Conservation (phyloP, 2,797 vertebrate genomes). For the Argyrosomus regius region DNA sequence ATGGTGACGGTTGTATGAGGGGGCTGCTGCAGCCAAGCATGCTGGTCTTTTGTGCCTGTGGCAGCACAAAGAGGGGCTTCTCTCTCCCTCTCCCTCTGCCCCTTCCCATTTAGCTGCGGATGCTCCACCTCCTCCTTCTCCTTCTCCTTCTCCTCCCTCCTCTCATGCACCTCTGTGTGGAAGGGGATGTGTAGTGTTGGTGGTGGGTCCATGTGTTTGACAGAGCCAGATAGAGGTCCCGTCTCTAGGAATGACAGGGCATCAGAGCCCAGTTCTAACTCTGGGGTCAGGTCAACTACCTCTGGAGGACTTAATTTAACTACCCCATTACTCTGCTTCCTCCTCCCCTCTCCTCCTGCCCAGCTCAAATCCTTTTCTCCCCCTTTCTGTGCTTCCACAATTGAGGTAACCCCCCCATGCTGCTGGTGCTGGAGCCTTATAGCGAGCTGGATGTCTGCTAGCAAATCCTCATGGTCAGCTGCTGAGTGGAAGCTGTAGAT, state of each 20-base stretch:
- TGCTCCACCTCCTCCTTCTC: constrained; percentile 32
- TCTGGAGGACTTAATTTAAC: constrained; percentile 75
- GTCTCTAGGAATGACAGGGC: constrained; percentile 81
- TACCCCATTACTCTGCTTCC: constrained; percentile 78
- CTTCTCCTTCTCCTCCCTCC: constrained; percentile 22
- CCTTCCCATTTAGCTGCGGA: constrained; percentile 37
- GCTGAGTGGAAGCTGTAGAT: constrained; percentile 99
- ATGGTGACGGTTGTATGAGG: constrained; percentile 63
- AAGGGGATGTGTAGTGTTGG: constrained; percentile 41
- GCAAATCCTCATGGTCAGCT: constrained; percentile 95
- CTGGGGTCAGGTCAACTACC: constrained; percentile 78
- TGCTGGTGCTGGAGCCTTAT: constrained; percentile 93
- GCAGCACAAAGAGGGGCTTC: constrained; percentile 77
- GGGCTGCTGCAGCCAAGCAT: constrained; percentile 74
- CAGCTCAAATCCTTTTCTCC: constrained; percentile 65
- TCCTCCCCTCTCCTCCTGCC: constrained; percentile 71
- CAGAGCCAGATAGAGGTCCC: constrained; percentile 57
- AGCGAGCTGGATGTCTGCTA: constrained; percentile 97
- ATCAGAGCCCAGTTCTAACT: constrained; percentile 79
- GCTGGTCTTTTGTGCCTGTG: constrained; percentile 82
- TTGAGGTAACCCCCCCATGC: constrained; percentile 78
- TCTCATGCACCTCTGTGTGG: constrained; percentile 30
- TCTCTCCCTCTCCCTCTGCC: constrained; percentile 18
- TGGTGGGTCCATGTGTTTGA: constrained; percentile 60
- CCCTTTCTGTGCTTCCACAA: constrained; percentile 68